These are phyloP conservation scores for Thryonomys swinderianus DNA, from an alignment of 2,113 vertebrate species.

Conservation along the genomic window DNA sequence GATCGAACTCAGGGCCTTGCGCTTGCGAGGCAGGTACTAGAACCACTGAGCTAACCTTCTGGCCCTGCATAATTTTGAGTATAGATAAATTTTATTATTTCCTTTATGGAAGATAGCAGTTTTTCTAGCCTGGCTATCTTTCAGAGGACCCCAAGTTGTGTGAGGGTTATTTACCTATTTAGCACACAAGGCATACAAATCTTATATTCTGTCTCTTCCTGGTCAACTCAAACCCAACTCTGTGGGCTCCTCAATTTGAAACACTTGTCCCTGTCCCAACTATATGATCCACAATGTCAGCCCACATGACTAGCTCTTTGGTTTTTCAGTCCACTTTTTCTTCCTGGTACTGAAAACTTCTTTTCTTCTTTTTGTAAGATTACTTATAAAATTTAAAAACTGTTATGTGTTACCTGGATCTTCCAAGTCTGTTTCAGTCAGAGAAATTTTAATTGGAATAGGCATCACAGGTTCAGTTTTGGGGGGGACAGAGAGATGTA, in stretches of 20 bases:
- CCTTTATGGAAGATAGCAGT: background rate
- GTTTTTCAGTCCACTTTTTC: background rate
- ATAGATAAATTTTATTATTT: constrained; percentile 46
- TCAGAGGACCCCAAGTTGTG: background rate
- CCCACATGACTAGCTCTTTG: background rate
- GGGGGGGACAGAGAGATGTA: accelerated
- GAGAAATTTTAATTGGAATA: background rate
- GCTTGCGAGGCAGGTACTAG: no score
- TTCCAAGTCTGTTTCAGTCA: background rate
- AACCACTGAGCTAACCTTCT: no score
- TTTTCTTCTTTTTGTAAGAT: background rate
- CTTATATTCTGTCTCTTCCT: constrained; percentile 7
- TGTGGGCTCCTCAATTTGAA: constrained; percentile 5
- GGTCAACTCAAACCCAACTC: constrained; percentile 2
- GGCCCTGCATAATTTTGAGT: background rate
- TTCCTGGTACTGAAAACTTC: background rate
- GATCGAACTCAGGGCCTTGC: no score
- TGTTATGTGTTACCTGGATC: background rate
- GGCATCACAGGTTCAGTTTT: background rate
- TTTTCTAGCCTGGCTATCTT: constrained; percentile 27
- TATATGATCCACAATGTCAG: background rate
- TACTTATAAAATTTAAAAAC: background rate
- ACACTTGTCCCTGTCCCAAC: background rate
- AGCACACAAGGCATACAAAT: background rate
- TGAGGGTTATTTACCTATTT: constrained; percentile 15